Base-by-base conservation (phyloP, 1,140 invertebrate genomes). In the Eueides isabella region DNA sequence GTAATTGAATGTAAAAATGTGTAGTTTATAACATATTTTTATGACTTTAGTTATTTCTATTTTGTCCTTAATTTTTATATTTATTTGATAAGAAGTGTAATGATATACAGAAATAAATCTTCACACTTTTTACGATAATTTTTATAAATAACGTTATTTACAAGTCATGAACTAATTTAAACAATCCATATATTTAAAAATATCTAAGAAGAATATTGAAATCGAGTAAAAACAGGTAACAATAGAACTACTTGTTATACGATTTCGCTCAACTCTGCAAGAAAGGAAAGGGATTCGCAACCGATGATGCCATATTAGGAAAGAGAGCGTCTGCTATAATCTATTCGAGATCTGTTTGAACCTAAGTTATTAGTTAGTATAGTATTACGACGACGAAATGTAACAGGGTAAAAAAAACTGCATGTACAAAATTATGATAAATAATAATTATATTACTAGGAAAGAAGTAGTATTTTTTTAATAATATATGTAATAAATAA, bases 251-350 rank as follows among this genome's bases (percentile, higher is more conserved):
- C 30, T 69, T 72, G 61, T 48, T 31, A 41, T 31, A 61, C 19
- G 29, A 65, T 64, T 64, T 33, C 38, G 33, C 41, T 72, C 61
- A 55, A 61, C 7, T 19, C 26, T 14, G 14, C 61, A 38, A 48
- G 63, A 66, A 66, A 29, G 38, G 65, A 61, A 67, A 38, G 64
- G 26, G 28, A 35, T n/a, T 29, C 19, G 44, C 63, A 28, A 65
- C 65, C 35, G 41, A 61, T n/a, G 55, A 69, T n/a, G 55, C 35
- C 55, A 33, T 67, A 35, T 38, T 28, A 33, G 35, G 48, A 31
- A 71, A 64, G 69, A 44, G 69, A 71, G 38, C 28, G 65, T 26
- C 44, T 68, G 28, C 11, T 14, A 67, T 61, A 48, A 55, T 55
- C 48, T 26, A 23, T 55, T 55, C n/a, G 48, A 55, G 48, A 55